phyloP scores from a whole-genome alignment of 2,113 vertebrate species.

The Petaurus breviceps region DNA sequence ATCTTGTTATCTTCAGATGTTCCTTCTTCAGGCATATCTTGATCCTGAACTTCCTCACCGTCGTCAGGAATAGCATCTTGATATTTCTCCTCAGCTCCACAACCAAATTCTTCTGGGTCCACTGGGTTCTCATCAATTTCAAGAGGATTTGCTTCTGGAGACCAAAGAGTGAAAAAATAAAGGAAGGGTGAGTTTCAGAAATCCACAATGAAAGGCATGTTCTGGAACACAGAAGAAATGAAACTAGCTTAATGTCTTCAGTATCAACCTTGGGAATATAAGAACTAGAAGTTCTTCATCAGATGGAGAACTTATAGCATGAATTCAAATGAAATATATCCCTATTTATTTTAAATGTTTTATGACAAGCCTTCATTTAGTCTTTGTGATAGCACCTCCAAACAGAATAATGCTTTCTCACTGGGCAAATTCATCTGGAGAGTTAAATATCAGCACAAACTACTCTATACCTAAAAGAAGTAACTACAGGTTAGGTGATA shows the following conservation, averaged over 20 bases:
- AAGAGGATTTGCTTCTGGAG: conserved; percentile 88
- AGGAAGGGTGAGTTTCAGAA: conserved; percentile 26
- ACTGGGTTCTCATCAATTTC: conserved; percentile 89
- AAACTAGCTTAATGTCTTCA: conserved; percentile 14
- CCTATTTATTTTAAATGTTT: conserved; percentile 7
- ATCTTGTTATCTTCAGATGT: conserved; percentile 74
- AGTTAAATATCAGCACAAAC: not conserved
- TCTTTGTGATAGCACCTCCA: not conserved
- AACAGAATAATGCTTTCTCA: not conserved
- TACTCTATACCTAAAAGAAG: no score
- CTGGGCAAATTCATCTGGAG: not conserved
- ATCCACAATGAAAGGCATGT: not conserved
- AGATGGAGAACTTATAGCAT: conserved; percentile 7
- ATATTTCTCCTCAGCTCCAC: conserved; percentile 74
- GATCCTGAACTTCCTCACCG: conserved; percentile 53
- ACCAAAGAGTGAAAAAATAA: conserved; percentile 9
- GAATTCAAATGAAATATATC: conserved; percentile 14
- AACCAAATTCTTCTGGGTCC: conserved; percentile 84
- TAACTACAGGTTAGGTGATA: no score
- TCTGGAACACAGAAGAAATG: conserved; percentile 33
- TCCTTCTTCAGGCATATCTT: conserved; percentile 75
- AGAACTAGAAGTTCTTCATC: not conserved
- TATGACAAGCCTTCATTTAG: not conserved
- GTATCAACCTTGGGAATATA: not conserved
- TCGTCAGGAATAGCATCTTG: conserved; percentile 76